A percentile compares a stretch with the other conserved stretches of the same genome.
Evolutionary conservation across 2,888 invertebrate genomes (phyloP).

Genomic region (Amphipoea lucens): DNA sequence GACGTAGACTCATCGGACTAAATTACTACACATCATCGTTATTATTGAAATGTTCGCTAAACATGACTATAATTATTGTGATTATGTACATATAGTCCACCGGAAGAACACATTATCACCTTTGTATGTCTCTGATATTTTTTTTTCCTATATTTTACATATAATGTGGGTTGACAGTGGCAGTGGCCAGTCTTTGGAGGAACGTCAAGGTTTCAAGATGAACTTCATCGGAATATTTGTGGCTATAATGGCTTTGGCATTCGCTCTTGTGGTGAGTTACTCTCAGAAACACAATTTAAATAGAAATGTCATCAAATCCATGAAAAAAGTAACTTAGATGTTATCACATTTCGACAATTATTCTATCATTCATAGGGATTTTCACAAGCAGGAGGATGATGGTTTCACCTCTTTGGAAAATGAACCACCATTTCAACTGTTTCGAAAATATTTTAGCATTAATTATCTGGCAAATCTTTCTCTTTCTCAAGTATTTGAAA

Average conservation of each 20-base stretch:
- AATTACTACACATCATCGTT: slow-evolving; percentile 5
- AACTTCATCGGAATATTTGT: slow-evolving; percentile 44
- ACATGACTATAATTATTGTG: slow-evolving; percentile 13
- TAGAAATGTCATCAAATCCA: not conserved
- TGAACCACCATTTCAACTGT: not conserved
- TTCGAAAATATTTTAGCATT: not conserved
- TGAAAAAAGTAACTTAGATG: not conserved
- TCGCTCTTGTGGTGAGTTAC: slow-evolving; percentile 41
- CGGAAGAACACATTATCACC: slow-evolving; percentile 48
- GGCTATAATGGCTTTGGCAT: slow-evolving; percentile 26
- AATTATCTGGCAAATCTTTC: not conserved
- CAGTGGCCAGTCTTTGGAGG: slow-evolving; percentile 7
- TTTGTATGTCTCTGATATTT: not conserved
- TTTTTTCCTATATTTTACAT: slow-evolving; percentile 4
- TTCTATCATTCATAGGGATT: not conserved
- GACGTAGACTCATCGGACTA: not conserved
- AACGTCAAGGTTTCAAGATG: slow-evolving; percentile 35
- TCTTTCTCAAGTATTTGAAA: not conserved
- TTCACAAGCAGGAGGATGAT: no score
- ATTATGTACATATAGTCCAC: slow-evolving; percentile 10
- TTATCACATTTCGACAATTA: not conserved
- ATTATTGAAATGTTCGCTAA: slow-evolving; percentile 24
- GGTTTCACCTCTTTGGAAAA: not conserved
- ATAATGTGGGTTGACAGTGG: slow-evolving; percentile 23
- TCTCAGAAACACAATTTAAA: not conserved